Percentiles rank a stretch among this genome's conserved stretches.
phyloP scores from a whole-genome alignment of 2,113 vertebrate genomes.

The Cephalopholis sonnerati region DNA sequence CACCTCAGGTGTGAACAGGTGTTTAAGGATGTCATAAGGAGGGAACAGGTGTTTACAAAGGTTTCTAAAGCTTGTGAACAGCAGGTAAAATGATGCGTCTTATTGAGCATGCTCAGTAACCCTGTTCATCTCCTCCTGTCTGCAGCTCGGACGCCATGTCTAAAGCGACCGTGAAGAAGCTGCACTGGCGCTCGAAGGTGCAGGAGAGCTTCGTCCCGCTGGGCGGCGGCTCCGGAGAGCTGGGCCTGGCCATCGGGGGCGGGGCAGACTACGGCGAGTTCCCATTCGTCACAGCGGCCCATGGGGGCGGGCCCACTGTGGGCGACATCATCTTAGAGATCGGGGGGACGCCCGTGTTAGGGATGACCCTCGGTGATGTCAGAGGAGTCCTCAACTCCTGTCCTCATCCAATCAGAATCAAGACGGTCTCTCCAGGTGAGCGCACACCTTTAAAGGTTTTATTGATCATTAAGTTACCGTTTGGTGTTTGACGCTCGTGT shows the following conservation, averaged over 20 bases:
- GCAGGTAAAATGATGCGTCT: too few relatives aligned
- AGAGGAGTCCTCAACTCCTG: conserved; percentile 87
- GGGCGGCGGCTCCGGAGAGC: conserved; percentile 81
- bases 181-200: conserved; percentile 87
- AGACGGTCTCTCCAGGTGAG: conserved; percentile 86
- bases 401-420: conserved; percentile 87
- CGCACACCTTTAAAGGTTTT: too few relatives aligned
- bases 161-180: conserved; percentile 86
- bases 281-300: conserved; percentile 84
- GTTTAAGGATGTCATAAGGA: too few relatives aligned
- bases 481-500: too few relatives aligned
- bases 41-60: too few relatives aligned
- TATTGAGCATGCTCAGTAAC: too few relatives aligned
- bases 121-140: conserved; percentile 22
- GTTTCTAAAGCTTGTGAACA: too few relatives aligned
- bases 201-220: conserved; percentile 87
- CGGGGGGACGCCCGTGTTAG: conserved; percentile 84
- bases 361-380: conserved; percentile 87
- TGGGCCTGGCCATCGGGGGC: conserved; percentile 84
- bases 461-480: too few relatives aligned
- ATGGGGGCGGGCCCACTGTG: conserved; percentile 83
- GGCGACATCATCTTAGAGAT: conserved; percentile 87
- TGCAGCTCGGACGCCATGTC: conserved; percentile 82
- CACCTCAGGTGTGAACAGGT: too few relatives aligned
- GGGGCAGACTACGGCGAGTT: conserved; percentile 88